Evolutionary conservation across 1,140 invertebrate genomes (phyloP).

Genomic region (Watersipora subatra): DNA sequence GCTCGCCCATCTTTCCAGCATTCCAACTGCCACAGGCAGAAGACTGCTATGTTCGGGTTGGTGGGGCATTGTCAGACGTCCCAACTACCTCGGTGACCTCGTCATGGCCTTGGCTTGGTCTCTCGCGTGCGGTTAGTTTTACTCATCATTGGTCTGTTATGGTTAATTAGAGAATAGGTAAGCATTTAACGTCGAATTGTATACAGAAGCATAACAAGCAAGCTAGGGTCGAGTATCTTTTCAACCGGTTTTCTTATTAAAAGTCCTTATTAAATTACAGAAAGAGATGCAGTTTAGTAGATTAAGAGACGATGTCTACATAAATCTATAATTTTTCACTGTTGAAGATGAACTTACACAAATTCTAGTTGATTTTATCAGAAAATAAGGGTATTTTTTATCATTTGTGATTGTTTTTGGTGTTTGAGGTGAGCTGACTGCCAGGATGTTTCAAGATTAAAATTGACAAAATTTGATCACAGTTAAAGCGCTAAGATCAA

Average conservation of each 20-base stretch:
- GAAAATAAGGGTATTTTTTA: no score
- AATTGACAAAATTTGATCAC: no score
- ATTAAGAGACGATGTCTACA: no score
- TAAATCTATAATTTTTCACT: no score
- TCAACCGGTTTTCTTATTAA: background rate
- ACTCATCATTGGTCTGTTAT: no score
- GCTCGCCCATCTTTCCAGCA: constrained; percentile 54
- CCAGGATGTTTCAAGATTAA: no score
- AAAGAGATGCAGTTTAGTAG: no score
- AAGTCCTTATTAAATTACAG: background rate
- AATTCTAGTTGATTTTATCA: no score
- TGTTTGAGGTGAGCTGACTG: no score
- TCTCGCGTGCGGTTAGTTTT: constrained; percentile 39
- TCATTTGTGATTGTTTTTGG: no score
- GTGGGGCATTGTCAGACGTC: constrained; percentile 71
- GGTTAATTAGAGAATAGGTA: background rate
- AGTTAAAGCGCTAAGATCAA: no score
- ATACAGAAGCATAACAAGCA: background rate
- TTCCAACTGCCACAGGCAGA: constrained; percentile 63
- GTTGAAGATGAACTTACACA: no score
- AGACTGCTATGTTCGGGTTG: constrained; percentile 60
- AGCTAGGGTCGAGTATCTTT: background rate
- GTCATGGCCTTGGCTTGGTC: constrained; percentile 54
- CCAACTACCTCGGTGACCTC: constrained; percentile 75
- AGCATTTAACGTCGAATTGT: background rate